Base-by-base conservation (phyloP, 2,888 invertebrate genomes). In the Melikaiella ostensackeni region DNA sequence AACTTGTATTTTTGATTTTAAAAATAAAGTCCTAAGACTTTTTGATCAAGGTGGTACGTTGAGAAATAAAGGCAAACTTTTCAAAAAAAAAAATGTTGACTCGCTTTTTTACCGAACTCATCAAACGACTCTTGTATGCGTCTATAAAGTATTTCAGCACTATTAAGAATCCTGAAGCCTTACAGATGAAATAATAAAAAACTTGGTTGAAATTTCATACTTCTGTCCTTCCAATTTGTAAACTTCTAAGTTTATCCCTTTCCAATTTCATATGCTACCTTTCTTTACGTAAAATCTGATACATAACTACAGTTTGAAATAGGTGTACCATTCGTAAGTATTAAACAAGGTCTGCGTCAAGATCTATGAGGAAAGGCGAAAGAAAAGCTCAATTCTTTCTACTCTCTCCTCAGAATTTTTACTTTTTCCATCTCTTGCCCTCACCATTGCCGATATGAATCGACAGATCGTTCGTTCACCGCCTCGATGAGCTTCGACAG, bases 381-480 rank as follows among this genome's bases (percentile, higher is more conserved):
- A 63, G 16, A 11, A 33, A 30, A n/a, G 63, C 38, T 63, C 35
- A 63, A 63, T 35, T 35, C 33, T 11, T 35, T 63, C 63, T 35
- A 38, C n/a, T 35, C 33, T 42, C 7, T 13, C 8, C 19, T 5
- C 27, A 5, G n/a, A 2, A 4, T 46, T 42, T 66, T 6, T 21
- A 38, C 38, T 42, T 38, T 42, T 64, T 64, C 64, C 16, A 38
- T 38, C 13, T 64, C 21, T 64, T 16, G 64, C 21, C 38, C 24
- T 35, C 2, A 35, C 16, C 16, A 38, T 24, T 64, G 16, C 42
- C 46, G 66, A 66, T 66, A 66, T 66, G 42, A 66, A 66, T 66
- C 66, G 66, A 46, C 66, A 66, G 66, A 66, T 66, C 66, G 66
- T 66, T 66, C 66, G 66, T 66, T 66, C 24, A 66, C 24, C 46